Base-by-base conservation (phyloP, 2,888 invertebrate genomes). In the Tryphoninae sp. region DNA sequence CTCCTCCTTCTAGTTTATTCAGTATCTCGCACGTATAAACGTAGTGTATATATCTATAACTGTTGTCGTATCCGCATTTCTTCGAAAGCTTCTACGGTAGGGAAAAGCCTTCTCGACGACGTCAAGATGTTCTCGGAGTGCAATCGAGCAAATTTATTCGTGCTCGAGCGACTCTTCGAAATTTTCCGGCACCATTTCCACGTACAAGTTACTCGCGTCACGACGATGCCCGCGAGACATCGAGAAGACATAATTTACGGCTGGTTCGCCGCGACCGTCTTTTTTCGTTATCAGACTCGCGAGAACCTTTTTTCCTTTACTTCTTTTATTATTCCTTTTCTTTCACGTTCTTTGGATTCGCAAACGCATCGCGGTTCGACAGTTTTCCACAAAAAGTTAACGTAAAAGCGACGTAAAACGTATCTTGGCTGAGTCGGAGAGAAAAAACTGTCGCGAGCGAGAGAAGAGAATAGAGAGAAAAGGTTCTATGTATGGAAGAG, bases 131-230 rank as follows among this genome's bases (percentile, higher is more conserved):
- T 23, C 22, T 19, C 16, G 45, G 33, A 45, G 45, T 22, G 40
- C 69, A 23, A 69, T 58, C 53, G 45, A 33, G 64, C 42, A 67
- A 73, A 78, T 78, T 73, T 78, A 78, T 73, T 78, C 73, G 42
- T 42, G 51, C 78, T 67, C 33, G 73, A 22, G 23, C 26, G 51
- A 45, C 45, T 22, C 45, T 22, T 45, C 51, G 8, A 51, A 22
- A 42, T 59, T 51, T 53, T 59, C 33, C 33, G 33, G 7, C 33
- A 6, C 7, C 33, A 33, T 33, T 33, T 33, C 6, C 7, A 4
- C 51, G 16, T n/a, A 16, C 51, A n/a, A 51, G 6, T 33, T 51
- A 51, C 16, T 51, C n/a, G 13, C 51, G 4, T 51, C 51, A 51
- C 51, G 51, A 16, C 13, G 51, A 51, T 13, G 6, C 33, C 33